These are phyloP conservation scores for Spodoptera exigua DNA, from an alignment of 2,888 invertebrate species.

Conservation along the genomic window DNA sequence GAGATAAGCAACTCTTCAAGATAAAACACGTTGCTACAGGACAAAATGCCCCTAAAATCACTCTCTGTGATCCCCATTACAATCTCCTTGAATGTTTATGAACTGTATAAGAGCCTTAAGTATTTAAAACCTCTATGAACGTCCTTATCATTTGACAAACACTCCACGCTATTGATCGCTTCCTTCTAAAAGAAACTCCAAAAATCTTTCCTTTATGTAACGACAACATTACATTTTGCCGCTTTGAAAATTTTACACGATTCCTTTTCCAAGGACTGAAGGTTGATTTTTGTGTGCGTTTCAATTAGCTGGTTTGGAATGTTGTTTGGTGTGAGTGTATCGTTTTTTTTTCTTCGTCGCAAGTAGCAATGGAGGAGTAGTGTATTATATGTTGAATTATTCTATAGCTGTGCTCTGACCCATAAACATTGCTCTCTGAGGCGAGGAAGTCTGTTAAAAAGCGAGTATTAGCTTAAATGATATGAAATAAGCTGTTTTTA, in stretches of 20 bases:
- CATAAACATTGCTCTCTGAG: conserved; percentile 63
- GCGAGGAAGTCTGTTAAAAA: conserved; percentile 61
- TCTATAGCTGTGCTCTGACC: conserved; percentile 59
- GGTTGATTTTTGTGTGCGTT: conserved; percentile 45
- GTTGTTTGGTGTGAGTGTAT: conserved; percentile 61
- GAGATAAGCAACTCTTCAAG: neutral
- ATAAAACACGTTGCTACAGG: conserved; percentile 10
- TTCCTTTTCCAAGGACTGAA: conserved; percentile 34
- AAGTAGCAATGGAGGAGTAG: conserved; percentile 55
- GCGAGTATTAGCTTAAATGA: conserved; percentile 47
- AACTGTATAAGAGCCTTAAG: conserved; percentile 41
- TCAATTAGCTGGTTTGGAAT: conserved; percentile 28
- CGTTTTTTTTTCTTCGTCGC: conserved; percentile 70
- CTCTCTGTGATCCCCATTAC: conserved; percentile 16
- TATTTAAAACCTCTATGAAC: conserved; percentile 56
- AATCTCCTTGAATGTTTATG: conserved; percentile 35
- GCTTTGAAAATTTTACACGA: neutral
- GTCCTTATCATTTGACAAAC: conserved; percentile 66
- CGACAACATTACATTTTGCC: neutral
- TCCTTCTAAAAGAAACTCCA: conserved; percentile 63
- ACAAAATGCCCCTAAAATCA: conserved; percentile 9
- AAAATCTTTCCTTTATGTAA: conserved; percentile 30
- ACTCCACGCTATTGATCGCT: conserved; percentile 70
- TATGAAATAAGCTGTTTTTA: conserved; percentile 55
- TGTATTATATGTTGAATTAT: conserved; percentile 66